phyloP scores from a whole-genome alignment of 2,797 vertebrate genomes.

The Chaenodraco wilsoni region DNA sequence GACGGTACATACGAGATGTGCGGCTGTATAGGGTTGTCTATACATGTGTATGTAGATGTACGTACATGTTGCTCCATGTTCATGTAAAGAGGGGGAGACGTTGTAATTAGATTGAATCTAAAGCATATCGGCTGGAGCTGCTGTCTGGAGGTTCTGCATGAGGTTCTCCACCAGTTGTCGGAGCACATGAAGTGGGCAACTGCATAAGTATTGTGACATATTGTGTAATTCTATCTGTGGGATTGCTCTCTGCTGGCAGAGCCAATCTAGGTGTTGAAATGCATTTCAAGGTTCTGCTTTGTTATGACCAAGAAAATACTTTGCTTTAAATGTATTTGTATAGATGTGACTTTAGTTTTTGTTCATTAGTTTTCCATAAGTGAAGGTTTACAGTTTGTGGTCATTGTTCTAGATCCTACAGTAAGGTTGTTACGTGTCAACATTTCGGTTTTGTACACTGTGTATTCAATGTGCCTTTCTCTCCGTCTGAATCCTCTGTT shows the following conservation, averaged over 20 bases:
- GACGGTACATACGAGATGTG: constrained; percentile 88
- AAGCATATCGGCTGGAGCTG: constrained; percentile 67
- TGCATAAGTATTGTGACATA: constrained; percentile 82
- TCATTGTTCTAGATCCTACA: constrained; percentile 93
- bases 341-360: constrained; percentile 77
- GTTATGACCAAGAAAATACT: constrained; percentile 96
- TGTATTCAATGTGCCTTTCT: constrained; percentile 89
- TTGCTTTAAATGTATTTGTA: constrained; percentile 95
- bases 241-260: constrained; percentile 98
- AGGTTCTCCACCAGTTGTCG: constrained; percentile 59
- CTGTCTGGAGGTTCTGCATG: constrained; percentile 78
- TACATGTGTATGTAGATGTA: constrained; percentile 84
- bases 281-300: constrained; percentile 97
- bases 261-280: constrained; percentile 86
- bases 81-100: constrained; percentile 26
- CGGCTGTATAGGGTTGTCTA: constrained; percentile 91
- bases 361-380: constrained; percentile 86
- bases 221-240: constrained; percentile 89
- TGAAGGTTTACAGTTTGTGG: constrained; percentile 99
- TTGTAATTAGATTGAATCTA: constrained; percentile 58
- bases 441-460: constrained; percentile 84
- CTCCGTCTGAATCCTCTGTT: constrained; percentile 82
- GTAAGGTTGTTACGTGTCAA: constrained; percentile 90
- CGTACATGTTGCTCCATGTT: constrained; percentile 79
- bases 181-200: constrained; percentile 68